Evolutionary conservation across 1,140 invertebrate species (phyloP), one percentile per base, ranked within the genome.

Genomic region (Sitodiplosis mosellana): DNA sequence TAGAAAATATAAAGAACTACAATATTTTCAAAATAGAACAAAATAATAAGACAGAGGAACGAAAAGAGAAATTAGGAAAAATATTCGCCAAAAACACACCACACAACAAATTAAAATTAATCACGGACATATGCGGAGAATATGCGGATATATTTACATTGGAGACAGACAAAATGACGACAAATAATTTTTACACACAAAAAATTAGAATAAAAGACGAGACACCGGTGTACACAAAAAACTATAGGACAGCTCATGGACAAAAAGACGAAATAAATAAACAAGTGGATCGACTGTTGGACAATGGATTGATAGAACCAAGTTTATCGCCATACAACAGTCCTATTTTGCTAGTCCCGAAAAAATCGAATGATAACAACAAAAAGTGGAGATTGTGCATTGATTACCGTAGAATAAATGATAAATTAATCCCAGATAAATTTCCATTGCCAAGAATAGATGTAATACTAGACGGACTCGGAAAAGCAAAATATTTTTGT

Each of bases 271-370:
- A 47, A 38, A 38, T 38, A 17, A 17, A 38, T 11, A 17, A 22
- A 38, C 33, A 47, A 18, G 34, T 51, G 2, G 19, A 41, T 2
- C 7, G 36, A 19, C n/a, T 51, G 4, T 14, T 43, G 1, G 33
- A 21, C 20, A 40, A 48, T 1, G 33, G 14, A 0, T 17, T 51
- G 10, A 51, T 51, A 14, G 21, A 18, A 0, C 1, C 11, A 1
- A 43, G 11, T 1, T 21, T 20, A 36, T 36, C 8, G n/a, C 8
- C 8, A 10, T 46, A 46, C 22, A 46, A 46, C 17, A 21, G 8
- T 14, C 65, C 64, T 2, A 51, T 67, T 2, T 54, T 71, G 1
- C 45, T 68, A 6, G 60, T 63, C 1, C 48, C 46, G 33, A 73
- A 74, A 51, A 64, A 64, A 49, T 63, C 67, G 52, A 61, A 59